Base-by-base conservation (phyloP, 2,113 vertebrate species). In the Turnix velox region DNA sequence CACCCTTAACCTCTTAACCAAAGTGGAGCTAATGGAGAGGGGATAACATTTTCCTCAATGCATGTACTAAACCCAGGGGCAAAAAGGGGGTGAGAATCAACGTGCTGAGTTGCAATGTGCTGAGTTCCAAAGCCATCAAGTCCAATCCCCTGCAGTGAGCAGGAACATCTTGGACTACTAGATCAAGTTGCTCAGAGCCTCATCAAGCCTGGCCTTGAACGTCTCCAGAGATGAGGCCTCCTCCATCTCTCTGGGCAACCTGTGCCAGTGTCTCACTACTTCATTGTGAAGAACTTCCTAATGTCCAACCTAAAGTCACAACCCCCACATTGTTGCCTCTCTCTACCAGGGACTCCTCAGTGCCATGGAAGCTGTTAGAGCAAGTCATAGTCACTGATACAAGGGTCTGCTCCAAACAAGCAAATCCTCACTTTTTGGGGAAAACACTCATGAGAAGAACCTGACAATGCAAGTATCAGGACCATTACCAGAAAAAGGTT, bases 61-160 rank as follows among this genome's bases (percentile, higher is more conserved):
- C 12, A 66, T 40, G 12, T 2, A 31, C n/a, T 61, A 48, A 4
- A n/a, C 63, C 20, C 25, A 58, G 23, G 45, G 20, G 27, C 28
- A 43, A 2, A 0, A 8, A 24, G 27, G 8, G 6, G 14, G 40
- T 0, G n/a, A n/a, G n/a, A n/a, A n/a, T n/a, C n/a, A n/a, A n/a
- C n/a, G n/a, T n/a, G n/a, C n/a, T n/a, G n/a, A n/a, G n/a, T n/a
- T n/a, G n/a, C n/a, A n/a, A n/a, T n/a, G n/a, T n/a, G n/a, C n/a
- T n/a, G n/a, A n/a, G n/a, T n/a, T n/a, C n/a, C n/a, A n/a, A n/a
- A n/a, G n/a, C n/a, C n/a, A n/a, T n/a, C n/a, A n/a, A n/a, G n/a
- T n/a, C n/a, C n/a, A n/a, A n/a, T n/a, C n/a, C n/a, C n/a, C n/a
- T n/a, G n/a, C n/a, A n/a, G n/a, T n/a, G n/a, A n/a, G n/a, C n/a